Evolutionary conservation across 2,888 invertebrate genomes (phyloP), one percentile per base, ranked within the genome.

Genomic region (Hoplodrina ambigua): DNA sequence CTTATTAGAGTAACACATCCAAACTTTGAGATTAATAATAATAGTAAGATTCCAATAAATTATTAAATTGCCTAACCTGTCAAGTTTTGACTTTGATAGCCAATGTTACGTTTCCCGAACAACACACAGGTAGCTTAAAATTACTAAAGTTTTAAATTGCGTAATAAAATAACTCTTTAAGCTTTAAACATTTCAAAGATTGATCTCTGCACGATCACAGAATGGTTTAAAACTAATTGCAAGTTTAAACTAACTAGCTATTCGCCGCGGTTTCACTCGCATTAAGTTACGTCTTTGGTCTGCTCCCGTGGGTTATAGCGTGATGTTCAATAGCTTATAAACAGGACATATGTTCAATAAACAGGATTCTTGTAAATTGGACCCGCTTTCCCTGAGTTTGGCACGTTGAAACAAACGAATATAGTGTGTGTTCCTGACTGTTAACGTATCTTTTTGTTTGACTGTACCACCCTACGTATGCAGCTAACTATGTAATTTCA

Each of bases 401-500:
- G n/a, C n/a, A n/a, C n/a, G n/a, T n/a, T n/a, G n/a, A n/a, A n/a
- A n/a, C n/a, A n/a, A n/a, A n/a, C n/a, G n/a, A n/a, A n/a, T n/a
- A n/a, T n/a, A n/a, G n/a, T n/a, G n/a, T n/a, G n/a, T n/a, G n/a
- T n/a, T n/a, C n/a, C n/a, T 25, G 15, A n/a, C 3, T 19, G 15
- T 56, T 25, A 13, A 52, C 33, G 0, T 37, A 37, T 46, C 10
- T 56, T 5, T 64, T 63, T 46, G 62, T 13, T 50, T 56, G 33
- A 46, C 63, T 58, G 58, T 64, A 57, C 72, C 33, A 61, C 2
- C 25, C 20, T n/a, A 20, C 10, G 33, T 50, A 70, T 72, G 73
- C 72, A 76, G 52, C 59, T 76, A 69, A 60, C 66, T 69, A 67
- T 61, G 49, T 67, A 53, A 74, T 64, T 61, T 64, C 57, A 55